Percentiles rank a stretch among this genome's conserved stretches.
These are phyloP conservation scores for Amiota mariae DNA, from an alignment of 2,888 invertebrate genomes.

Conservation along the genomic window DNA sequence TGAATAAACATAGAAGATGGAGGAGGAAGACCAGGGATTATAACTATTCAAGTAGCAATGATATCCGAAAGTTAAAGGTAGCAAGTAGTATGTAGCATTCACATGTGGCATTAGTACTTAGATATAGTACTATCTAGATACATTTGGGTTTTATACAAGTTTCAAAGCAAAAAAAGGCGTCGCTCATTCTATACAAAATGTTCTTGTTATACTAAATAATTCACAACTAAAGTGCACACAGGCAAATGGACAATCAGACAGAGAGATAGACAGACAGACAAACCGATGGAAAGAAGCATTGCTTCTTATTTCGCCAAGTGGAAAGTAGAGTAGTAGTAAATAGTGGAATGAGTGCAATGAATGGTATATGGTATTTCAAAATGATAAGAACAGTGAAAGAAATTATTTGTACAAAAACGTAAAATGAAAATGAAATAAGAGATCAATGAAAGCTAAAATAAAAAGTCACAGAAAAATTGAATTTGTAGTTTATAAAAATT, in stretches of 20 bases:
- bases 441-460: too few species aligned
- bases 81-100: background rate
- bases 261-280: background rate
- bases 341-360: background rate
- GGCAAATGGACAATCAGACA: background rate
- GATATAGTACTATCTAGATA: too few species aligned
- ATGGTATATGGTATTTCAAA: background rate
- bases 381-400: background rate
- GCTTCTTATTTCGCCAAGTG: background rate
- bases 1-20: too few species aligned
- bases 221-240: conserved; percentile 19
- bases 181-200: background rate
- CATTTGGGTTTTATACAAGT: too few species aligned
- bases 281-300: background rate
- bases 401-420: background rate
- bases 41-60: conserved; percentile 13
- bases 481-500: too few species aligned
- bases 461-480: too few species aligned
- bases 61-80: background rate
- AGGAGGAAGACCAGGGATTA: background rate
- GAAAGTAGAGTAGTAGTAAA: background rate
- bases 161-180: too few species aligned
- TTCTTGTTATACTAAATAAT: conserved; percentile 21
- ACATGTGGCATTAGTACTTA: too few species aligned
- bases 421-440: background rate